These are phyloP conservation scores for Phoxinus dragarum DNA, from an alignment of 2,797 vertebrate genomes.

Conservation along the genomic window DNA sequence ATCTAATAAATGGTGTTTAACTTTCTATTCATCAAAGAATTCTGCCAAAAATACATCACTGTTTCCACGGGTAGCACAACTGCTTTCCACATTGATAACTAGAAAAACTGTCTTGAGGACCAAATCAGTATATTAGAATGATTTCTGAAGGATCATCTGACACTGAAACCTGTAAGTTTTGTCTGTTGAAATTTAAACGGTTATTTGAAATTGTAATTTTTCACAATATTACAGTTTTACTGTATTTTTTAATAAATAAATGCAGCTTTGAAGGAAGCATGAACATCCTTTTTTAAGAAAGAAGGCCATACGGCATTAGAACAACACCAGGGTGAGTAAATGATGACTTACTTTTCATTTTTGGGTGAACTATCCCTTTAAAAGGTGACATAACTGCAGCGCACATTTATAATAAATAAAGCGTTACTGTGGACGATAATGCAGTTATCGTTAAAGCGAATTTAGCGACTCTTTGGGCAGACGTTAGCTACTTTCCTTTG, in stretches of 20 bases:
- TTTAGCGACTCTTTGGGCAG: no score
- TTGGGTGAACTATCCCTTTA: no score
- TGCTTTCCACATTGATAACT: no score
- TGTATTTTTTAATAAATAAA: background rate
- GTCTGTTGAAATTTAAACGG: background rate
- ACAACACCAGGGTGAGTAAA: no score
- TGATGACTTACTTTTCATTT: no score
- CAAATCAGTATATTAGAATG: background rate
- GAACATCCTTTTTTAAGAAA: background rate
- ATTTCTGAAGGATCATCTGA: background rate
- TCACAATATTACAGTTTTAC: background rate
- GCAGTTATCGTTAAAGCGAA: background rate
- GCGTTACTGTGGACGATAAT: background rate
- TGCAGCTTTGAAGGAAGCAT: background rate
- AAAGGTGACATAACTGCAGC: background rate
- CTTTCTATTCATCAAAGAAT: background rate
- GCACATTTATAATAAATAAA: background rate
- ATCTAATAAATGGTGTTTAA: background rate
- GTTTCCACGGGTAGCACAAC: no score
- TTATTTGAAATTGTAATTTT: background rate
- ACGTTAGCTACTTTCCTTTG: no score
- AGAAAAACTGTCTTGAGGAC: background rate
- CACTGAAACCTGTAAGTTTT: background rate
- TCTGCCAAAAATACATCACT: background rate
- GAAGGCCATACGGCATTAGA: no score